phyloP scores from a whole-genome alignment of 2,113 vertebrate genomes.

The Mus musculus region GRCm39 chr2:153190501-153191000 shows the following conservation, averaged over 20 bases:
- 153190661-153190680: constrained; percentile 24
- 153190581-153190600: constrained; percentile 11
- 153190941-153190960: constrained; percentile 71
- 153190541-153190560: neutral
- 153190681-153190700: neutral
- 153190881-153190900: constrained; percentile 68
- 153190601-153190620: neutral
- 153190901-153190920: constrained; percentile 64
- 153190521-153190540: constrained; percentile 50
- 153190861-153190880: constrained; percentile 64
- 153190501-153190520: neutral
- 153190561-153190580: neutral
- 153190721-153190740: constrained; percentile 46
- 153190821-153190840: constrained; percentile 61
- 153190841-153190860: constrained; percentile 58
- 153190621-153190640: constrained; percentile 36
- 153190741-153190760: constrained; percentile 27
- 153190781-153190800: neutral
- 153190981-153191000: too few species aligned
- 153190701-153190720: constrained; percentile 47
- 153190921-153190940: constrained; percentile 75
- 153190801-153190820: constrained; percentile 31
- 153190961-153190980: neutral
- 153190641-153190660: neutral
- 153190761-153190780: neutral